Conservation (phyloP, 2,888 invertebrate genomes). For the Lepidocyrtinus sp. region DNA sequence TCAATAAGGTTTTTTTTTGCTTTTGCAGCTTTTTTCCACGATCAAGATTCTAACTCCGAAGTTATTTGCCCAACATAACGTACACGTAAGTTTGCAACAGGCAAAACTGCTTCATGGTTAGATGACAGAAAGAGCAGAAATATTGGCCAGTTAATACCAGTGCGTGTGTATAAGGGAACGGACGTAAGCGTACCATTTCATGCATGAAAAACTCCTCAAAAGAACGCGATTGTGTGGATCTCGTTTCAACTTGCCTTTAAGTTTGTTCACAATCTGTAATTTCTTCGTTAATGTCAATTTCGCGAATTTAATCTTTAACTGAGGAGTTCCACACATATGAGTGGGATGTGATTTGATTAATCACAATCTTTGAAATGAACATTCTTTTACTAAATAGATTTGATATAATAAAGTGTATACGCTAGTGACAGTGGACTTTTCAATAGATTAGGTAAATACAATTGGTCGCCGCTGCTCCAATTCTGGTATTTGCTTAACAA, state of each 20-base stretch:
- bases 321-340: background rate
- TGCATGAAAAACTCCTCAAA: slow-evolving; percentile 3
- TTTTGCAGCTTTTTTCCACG: background rate
- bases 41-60: background rate
- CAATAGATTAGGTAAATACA: background rate
- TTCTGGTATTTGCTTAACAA: background rate
- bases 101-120: slow-evolving; percentile 1
- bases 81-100: background rate
- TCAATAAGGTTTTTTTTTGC: background rate
- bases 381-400: background rate
- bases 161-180: too few species aligned
- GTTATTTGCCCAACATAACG: too few species aligned
- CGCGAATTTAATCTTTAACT: background rate
- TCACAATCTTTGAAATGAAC: background rate
- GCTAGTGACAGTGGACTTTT: background rate
- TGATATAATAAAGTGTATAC: background rate
- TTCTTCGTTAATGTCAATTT: background rate
- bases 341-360: background rate
- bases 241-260: background rate
- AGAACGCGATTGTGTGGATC: slow-evolving; percentile 7
- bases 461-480: background rate
- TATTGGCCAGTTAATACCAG: background rate
- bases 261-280: slow-evolving; percentile 10
- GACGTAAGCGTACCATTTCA: background rate
- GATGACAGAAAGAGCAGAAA: background rate